Percentiles rank a stretch among this genome's conserved stretches.
Conservation (phyloP, 2,113 vertebrate species). For the Mus spicilegus region DNA sequence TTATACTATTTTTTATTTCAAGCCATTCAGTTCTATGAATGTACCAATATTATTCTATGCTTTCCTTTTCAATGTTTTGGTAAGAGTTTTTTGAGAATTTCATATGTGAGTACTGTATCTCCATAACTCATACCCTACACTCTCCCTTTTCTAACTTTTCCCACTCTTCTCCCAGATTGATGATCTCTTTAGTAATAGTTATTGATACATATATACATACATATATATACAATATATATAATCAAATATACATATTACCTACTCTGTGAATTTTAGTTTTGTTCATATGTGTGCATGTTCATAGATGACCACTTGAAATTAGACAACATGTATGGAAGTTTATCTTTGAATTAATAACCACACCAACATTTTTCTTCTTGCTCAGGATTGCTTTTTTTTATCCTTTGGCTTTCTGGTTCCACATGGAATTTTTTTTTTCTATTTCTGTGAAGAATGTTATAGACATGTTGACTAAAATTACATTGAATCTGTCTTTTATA, state of each 20-base stretch:
- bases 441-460: neutral
- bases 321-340: neutral
- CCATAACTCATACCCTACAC: neutral
- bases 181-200: neutral
- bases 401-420: neutral
- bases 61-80: neutral
- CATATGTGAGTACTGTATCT: neutral
- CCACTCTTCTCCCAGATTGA: neutral
- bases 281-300: neutral
- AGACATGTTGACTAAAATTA: neutral
- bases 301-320: neutral
- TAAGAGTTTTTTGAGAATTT: neutral
- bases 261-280: neutral
- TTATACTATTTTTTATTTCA: slow-evolving; percentile 5
- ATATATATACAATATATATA: neutral
- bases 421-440: neutral
- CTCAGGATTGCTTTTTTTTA: neutral
- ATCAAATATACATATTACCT: neutral
- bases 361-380: neutral
- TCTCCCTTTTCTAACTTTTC: neutral
- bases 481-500: neutral
- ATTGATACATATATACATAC: neutral
- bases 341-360: neutral
- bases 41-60: slow-evolving; percentile 17
- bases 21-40: neutral